Conservation (phyloP, 1,140 invertebrate species). For the Zaprionus inermis region DNA sequence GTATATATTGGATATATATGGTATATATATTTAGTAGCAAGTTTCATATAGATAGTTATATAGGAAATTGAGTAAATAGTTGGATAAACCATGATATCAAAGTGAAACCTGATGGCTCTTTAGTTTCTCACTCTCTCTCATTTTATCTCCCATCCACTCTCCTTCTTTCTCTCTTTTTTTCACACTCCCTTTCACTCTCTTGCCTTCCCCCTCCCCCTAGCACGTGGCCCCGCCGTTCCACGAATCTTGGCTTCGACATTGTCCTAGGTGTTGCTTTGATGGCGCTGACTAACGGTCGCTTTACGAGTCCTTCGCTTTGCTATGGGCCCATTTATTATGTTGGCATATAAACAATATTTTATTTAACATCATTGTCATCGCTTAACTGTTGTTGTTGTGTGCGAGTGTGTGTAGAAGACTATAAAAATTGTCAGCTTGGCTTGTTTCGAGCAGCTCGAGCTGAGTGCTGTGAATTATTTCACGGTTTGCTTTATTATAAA, state of each 20-base stretch:
- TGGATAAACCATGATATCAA: not conserved
- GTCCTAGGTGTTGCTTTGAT: slow-evolving; percentile 54
- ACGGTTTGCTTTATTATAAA: slow-evolving; percentile 82
- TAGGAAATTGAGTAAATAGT: too few relatives aligned
- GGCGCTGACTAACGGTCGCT: slow-evolving; percentile 56
- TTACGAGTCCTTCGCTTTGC: slow-evolving; percentile 72
- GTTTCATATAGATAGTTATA: too few relatives aligned
- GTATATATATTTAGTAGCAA: too few relatives aligned
- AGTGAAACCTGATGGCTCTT: too few relatives aligned
- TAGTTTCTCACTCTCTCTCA: too few relatives aligned
- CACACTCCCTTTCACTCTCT: not conserved
- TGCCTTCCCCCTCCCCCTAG: not conserved
- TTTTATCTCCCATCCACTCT: too few relatives aligned
- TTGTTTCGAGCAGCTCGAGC: slow-evolving; percentile 32
- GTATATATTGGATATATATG: too few relatives aligned
- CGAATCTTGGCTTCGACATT: slow-evolving; percentile 28
- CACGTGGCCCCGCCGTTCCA: too few relatives aligned
- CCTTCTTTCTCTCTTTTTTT: not conserved
- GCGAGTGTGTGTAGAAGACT: slow-evolving; percentile 45
- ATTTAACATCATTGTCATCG: slow-evolving; percentile 77
- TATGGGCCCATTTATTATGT: slow-evolving; percentile 79
- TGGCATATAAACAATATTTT: slow-evolving; percentile 82
- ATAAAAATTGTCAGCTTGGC: slow-evolving; percentile 80
- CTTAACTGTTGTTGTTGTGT: slow-evolving; percentile 6
- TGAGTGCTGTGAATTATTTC: slow-evolving; percentile 75